Evolutionary conservation across 2,888 invertebrate species (phyloP), one percentile per base, ranked within the genome.

Genomic region (Brachypalpus laphriformis): DNA sequence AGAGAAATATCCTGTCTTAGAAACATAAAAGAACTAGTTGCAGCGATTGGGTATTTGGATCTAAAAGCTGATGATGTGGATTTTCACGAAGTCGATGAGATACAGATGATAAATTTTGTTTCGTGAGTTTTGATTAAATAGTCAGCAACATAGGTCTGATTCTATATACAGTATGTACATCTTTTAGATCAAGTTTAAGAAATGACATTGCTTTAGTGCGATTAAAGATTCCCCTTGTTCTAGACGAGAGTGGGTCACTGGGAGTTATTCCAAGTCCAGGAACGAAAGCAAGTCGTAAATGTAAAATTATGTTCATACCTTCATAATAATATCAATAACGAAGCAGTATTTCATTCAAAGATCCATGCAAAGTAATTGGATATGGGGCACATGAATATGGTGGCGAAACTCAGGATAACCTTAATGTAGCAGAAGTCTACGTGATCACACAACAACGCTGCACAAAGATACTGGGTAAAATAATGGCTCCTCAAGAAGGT

Each of bases 401-500:
- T n/a, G 91, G 91, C 0, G 81, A 87, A 1, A 87, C 89, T n/a
- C 90, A 90, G 57, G 89, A 89, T 57, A 87, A 88, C 28, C 87
- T 92, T 0, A 87, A 87, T 3, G 89, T 90, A 61, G 92, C 88
- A 0, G 89, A 90, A 6, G 90, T 92, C 3, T 87, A 87, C 1
- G 87, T 91, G 5, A 91, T 92, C 37, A 87, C 88, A 5, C 88
- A 89, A 49, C 80, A 88, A 11, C 74, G 87, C 14, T 92, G 92
- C 40, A 87, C 87, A 6, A 37, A 87, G 3, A 88, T 90, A 45
- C 88, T 92, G 70, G 91, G 92, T 0, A 88, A 88, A 57, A 88
- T 91, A 25, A 91, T 91, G 91, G 91, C 91, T n/a, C 92, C 92
- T 8, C 89, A 90, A 37, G 87, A 87, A 0, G 91, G 90, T 2